Evolutionary conservation across 1,140 invertebrate species (phyloP).

Genomic region (Andricus grossulariae): DNA sequence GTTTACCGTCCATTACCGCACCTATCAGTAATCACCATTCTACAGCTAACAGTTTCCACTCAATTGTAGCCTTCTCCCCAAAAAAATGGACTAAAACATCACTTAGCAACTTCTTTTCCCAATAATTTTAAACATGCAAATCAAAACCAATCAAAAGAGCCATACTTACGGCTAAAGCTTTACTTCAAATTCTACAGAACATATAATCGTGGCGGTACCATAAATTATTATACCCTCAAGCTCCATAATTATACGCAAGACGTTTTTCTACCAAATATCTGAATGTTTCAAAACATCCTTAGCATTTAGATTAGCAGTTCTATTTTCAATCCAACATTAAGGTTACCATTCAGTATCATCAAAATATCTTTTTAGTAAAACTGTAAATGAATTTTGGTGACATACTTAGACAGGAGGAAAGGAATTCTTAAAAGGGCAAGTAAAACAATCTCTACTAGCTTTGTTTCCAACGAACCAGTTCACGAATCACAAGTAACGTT

Average conservation of each 20-base stretch:
- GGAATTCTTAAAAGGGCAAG: background rate
- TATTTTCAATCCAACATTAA: no score
- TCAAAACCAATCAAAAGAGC: no score
- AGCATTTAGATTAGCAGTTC: no score
- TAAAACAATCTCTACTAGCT: background rate
- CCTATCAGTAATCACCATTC: background rate
- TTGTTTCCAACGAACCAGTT: constrained; percentile 26
- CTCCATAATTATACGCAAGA: background rate
- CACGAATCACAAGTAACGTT: constrained; percentile 54
- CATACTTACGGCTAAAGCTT: no score
- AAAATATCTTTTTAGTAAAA: no score
- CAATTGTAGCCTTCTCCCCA: background rate
- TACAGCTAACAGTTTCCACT: background rate
- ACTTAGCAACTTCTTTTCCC: no score
- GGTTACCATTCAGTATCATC: no score
- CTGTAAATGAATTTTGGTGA: no score
- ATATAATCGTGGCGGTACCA: background rate
- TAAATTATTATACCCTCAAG: background rate
- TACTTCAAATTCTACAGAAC: background rate
- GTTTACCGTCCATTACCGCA: background rate
- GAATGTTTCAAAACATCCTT: no score
- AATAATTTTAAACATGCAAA: no score
- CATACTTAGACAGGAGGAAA: background rate
- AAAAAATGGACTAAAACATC: background rate
- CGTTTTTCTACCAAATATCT: no score